phyloP scores from a whole-genome alignment of 2,797 vertebrate species.

The Neoniphon sammara region DNA sequence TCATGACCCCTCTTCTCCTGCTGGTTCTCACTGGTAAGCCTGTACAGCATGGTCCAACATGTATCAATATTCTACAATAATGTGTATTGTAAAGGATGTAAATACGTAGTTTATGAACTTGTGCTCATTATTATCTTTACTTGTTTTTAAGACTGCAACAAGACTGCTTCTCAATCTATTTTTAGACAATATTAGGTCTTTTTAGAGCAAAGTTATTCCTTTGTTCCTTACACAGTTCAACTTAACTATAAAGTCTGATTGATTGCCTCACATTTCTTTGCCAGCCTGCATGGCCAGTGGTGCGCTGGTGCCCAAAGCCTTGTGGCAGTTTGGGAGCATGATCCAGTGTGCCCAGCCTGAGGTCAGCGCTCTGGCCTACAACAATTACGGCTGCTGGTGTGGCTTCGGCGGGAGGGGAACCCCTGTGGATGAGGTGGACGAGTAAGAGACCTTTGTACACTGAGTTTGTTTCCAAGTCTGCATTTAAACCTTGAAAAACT shows the following conservation, averaged over 20 bases:
- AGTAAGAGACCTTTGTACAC: slow-evolving; percentile 44
- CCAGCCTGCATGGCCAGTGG: slow-evolving; percentile 57
- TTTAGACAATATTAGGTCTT: background rate
- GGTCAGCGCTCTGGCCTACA: slow-evolving; percentile 66
- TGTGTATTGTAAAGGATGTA: background rate
- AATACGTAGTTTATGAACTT: background rate
- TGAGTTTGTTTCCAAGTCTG: background rate
- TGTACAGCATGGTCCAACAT: background rate
- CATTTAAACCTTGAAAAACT: background rate
- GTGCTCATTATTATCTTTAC: no score
- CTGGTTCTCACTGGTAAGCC: slow-evolving; percentile 70
- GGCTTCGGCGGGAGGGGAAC: slow-evolving; percentile 72
- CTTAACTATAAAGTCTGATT: background rate
- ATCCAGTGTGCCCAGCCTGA: slow-evolving; percentile 75
- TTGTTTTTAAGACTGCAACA: no score
- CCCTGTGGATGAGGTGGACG: slow-evolving; percentile 74
- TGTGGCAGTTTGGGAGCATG: slow-evolving; percentile 79
- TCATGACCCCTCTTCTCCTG: slow-evolving; percentile 49
- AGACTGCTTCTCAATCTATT: no score
- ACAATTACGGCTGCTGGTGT: slow-evolving; percentile 81
- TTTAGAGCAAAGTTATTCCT: background rate
- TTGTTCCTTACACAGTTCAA: background rate
- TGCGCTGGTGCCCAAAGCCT: slow-evolving; percentile 43
- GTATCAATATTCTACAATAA: background rate
- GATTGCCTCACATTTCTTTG: background rate